phyloP scores from a whole-genome alignment of 2,797 vertebrate species.

The Rhincodon typus region DNA sequence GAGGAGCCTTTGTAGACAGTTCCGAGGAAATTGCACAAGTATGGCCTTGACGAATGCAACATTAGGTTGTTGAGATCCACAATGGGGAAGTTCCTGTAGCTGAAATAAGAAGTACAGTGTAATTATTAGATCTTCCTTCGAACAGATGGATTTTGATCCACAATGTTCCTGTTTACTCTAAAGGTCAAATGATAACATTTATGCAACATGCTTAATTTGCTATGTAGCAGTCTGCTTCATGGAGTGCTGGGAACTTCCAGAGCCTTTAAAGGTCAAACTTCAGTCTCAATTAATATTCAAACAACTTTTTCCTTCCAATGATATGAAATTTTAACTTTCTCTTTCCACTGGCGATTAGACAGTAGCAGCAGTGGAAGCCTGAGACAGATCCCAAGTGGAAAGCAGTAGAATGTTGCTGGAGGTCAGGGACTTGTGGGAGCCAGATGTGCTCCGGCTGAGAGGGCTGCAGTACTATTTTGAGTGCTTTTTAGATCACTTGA shows the following conservation, averaged over 20 bases:
- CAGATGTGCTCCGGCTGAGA: neutral
- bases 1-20: slow-evolving; percentile 94
- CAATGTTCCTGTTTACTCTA: neutral
- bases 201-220: neutral
- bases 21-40: slow-evolving; percentile 91
- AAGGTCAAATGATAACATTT: slow-evolving; percentile 20
- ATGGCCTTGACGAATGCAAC: slow-evolving; percentile 73
- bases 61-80: slow-evolving; percentile 75
- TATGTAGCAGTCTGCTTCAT: neutral
- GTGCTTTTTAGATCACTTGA: no score
- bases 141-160: neutral
- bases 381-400: neutral
- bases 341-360: neutral
- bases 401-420: neutral
- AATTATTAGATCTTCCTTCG: neutral
- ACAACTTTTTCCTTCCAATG: neutral
- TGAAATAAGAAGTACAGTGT: slow-evolving; percentile 52
- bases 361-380: neutral
- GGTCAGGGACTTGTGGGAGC: neutral
- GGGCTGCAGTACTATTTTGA: neutral
- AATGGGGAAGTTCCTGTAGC: slow-evolving; percentile 86
- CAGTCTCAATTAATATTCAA: slow-evolving; percentile 6
- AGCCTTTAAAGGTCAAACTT: slow-evolving; percentile 20
- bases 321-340: neutral
- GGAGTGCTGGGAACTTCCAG: neutral